These are phyloP conservation scores for Rhadinocentrus ornatus DNA, from an alignment of 2,797 vertebrate genomes.

Conservation along the genomic window DNA sequence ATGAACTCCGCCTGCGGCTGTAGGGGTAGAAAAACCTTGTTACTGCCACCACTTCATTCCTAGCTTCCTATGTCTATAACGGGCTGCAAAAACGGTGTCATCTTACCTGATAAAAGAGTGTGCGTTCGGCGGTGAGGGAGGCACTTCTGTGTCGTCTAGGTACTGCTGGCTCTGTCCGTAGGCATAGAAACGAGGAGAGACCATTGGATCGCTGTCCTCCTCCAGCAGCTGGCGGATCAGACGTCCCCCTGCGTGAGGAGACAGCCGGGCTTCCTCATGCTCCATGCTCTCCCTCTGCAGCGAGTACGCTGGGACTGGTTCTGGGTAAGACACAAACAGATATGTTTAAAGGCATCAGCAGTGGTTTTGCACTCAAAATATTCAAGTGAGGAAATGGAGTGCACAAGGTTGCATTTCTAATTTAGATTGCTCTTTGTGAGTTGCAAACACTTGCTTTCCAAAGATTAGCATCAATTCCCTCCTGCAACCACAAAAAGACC, in stretches of 20 bases:
- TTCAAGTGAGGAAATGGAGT: neutral
- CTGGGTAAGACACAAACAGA: conserved; percentile 74
- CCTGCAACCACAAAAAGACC: neutral
- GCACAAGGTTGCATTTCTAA: conserved; percentile 1
- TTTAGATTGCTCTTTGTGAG: no score
- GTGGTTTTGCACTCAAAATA: neutral
- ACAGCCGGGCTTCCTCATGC: conserved; percentile 89
- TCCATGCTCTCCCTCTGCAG: conserved; percentile 90
- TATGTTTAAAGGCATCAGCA: neutral
- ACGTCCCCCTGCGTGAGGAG: conserved; percentile 90
- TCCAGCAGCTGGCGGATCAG: conserved; percentile 93
- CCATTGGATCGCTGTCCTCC: conserved; percentile 93
- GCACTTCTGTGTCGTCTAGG: conserved; percentile 96
- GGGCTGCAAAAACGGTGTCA: no score
- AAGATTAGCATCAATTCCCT: neutral
- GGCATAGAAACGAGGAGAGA: conserved; percentile 94
- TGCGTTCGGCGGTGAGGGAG: conserved; percentile 95
- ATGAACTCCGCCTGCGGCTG: conserved; percentile 92
- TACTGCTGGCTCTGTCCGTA: conserved; percentile 94
- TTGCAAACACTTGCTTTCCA: neutral
- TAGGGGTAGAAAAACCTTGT: neutral
- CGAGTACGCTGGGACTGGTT: conserved; percentile 88
- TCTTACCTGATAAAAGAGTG: conserved; percentile 94
- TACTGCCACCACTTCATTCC: neutral
- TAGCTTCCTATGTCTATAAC: no score